A percentile compares a stretch with the other conserved stretches of the same genome.
Conservation (phyloP, 2,797 vertebrate species). For the Taenioides sp. region DNA sequence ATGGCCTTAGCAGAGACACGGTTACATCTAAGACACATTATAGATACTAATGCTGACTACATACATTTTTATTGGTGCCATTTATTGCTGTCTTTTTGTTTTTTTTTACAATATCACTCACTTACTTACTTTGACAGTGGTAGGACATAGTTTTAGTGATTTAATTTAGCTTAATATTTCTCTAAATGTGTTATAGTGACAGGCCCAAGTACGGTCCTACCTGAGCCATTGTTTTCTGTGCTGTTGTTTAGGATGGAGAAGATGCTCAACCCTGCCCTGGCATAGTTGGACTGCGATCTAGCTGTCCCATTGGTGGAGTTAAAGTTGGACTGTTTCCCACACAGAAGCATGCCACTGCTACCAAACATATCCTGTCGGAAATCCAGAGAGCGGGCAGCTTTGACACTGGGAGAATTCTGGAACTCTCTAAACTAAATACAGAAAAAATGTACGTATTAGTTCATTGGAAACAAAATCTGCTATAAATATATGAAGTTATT, state of each 20-base stretch:
- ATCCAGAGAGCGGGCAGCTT: slow-evolving; percentile 51
- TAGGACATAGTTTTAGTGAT: no score
- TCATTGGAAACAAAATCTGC: no score
- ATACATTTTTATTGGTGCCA: no score
- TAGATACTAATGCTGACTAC: no score
- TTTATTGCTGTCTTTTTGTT: no score
- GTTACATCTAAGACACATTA: no score
- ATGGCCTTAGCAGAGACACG: not conserved
- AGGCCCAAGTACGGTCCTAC: slow-evolving; percentile 40
- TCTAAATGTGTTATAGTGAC: not conserved
- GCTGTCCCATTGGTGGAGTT: slow-evolving; percentile 54
- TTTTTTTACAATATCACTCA: no score
- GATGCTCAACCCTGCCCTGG: slow-evolving; percentile 14
- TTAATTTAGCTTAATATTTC: not conserved
- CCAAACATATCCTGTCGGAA: slow-evolving; percentile 64
- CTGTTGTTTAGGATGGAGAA: slow-evolving; percentile 29
- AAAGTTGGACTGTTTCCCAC: slow-evolving; percentile 52
- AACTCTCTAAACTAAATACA: slow-evolving; percentile 55
- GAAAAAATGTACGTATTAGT: not conserved
- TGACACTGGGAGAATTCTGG: slow-evolving; percentile 42
- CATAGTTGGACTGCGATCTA: slow-evolving; percentile 18
- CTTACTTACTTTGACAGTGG: no score
- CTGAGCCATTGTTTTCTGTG: slow-evolving; percentile 58
- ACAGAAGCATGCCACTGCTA: slow-evolving; percentile 70
- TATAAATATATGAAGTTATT: not conserved